phyloP scores from a whole-genome alignment of 2,113 vertebrate genomes.

The Calyptommatus sinebrachiatus region DNA sequence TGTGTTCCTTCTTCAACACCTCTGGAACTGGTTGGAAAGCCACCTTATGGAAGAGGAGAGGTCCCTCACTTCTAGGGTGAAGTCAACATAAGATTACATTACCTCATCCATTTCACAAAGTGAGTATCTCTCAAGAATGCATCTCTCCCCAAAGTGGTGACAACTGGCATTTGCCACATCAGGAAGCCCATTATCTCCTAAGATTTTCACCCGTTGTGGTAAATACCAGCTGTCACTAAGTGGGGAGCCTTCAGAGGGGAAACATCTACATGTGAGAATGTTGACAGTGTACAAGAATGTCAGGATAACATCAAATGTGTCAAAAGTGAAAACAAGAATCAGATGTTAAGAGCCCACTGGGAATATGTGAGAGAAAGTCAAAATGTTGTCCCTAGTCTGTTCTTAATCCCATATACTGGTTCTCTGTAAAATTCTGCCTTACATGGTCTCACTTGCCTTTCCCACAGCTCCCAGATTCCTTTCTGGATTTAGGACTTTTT shows the following conservation, averaged over 20 bases:
- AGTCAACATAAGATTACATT: slow-evolving; percentile 1
- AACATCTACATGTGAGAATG: background rate
- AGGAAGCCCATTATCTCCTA: slow-evolving; percentile 11
- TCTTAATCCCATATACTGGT: background rate
- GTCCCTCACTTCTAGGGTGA: background rate
- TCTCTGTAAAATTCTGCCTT: background rate
- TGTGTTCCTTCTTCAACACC: background rate
- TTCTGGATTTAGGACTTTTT: background rate
- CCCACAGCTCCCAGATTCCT: background rate
- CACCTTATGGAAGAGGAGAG: background rate
- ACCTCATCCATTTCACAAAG: background rate
- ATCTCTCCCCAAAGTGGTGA: background rate
- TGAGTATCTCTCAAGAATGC: background rate
- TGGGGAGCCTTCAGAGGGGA: background rate
- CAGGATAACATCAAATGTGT: background rate
- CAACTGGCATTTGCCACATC: slow-evolving; percentile 14
- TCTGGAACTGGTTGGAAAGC: background rate
- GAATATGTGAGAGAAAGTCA: background rate
- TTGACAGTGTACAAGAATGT: background rate
- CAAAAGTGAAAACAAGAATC: background rate
- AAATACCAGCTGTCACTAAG: slow-evolving; percentile 26
- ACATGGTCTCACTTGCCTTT: background rate
- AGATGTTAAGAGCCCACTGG: background rate
- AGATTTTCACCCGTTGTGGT: slow-evolving; percentile 21
- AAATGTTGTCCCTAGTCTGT: background rate